Evolutionary conservation across 2,888 invertebrate species (phyloP).

Genomic region (Coenonympha arcania): DNA sequence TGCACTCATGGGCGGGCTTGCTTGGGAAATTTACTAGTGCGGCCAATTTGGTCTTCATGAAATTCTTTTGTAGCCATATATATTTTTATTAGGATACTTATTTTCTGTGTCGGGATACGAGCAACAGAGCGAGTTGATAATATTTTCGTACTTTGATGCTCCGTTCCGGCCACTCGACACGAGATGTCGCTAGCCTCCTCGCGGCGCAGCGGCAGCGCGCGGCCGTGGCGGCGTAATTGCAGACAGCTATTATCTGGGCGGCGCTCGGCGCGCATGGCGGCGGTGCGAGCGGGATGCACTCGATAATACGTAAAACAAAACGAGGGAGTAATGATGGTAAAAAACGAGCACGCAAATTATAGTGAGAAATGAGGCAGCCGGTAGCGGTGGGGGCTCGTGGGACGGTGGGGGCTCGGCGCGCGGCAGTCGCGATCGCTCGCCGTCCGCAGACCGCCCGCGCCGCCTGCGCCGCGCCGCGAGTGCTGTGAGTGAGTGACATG

Average conservation of each 20-base stretch:
- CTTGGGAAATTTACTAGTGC: too few species aligned
- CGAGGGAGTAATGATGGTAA: slow-evolving; percentile 75
- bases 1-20: too few species aligned
- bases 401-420: slow-evolving; percentile 55
- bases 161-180: slow-evolving; percentile 45
- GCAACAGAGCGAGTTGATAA: not conserved
- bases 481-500: slow-evolving; percentile 68
- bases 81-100: too few species aligned
- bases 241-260: slow-evolving; percentile 72
- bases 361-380: slow-evolving; percentile 75
- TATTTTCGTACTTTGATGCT: not conserved
- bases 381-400: slow-evolving; percentile 69
- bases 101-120: too few species aligned
- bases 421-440: slow-evolving; percentile 66
- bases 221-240: slow-evolving; percentile 65
- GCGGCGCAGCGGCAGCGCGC: slow-evolving; percentile 31
- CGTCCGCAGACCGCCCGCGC: slow-evolving; percentile 61
- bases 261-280: slow-evolving; percentile 70
- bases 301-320: slow-evolving; percentile 75
- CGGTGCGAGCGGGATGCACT: slow-evolving; percentile 74
- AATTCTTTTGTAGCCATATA: too few species aligned
- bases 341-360: slow-evolving; percentile 75
- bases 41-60: too few species aligned
- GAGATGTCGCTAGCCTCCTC: slow-evolving; percentile 58
- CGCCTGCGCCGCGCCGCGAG: slow-evolving; percentile 59